Conservation (phyloP, 1,140 invertebrate species). For the Colletes latitarsis region DNA sequence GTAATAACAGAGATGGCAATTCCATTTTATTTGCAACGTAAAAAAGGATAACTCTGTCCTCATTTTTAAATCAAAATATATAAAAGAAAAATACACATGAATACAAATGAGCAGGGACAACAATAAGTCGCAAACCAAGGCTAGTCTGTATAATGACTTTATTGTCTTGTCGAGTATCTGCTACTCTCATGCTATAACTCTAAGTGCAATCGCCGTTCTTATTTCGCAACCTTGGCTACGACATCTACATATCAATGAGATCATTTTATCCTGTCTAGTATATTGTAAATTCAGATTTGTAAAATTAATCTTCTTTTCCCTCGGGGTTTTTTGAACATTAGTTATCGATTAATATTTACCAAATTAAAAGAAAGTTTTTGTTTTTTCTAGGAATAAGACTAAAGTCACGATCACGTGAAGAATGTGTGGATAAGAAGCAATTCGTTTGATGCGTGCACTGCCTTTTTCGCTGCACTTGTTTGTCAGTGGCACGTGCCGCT, state of each 20-base stretch:
- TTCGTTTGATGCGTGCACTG: neutral
- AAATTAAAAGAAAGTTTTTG: neutral
- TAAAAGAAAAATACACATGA: neutral
- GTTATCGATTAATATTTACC: too few relatives aligned
- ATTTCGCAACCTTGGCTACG: conserved; percentile 1
- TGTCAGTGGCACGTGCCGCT: conserved; percentile 22
- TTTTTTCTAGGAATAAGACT: neutral
- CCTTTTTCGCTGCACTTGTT: conserved; percentile 3
- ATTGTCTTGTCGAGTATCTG: neutral
- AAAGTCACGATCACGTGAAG: conserved; percentile 21
- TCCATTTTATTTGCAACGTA: neutral
- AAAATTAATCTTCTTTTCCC: too few relatives aligned
- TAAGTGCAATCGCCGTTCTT: neutral
- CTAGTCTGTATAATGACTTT: neutral
- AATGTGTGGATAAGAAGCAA: conserved; percentile 5
- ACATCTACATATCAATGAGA: neutral
- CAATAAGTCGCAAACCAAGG: neutral
- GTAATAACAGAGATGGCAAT: too few relatives aligned
- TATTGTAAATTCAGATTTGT: too few relatives aligned
- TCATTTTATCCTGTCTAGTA: neutral
- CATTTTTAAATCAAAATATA: neutral
- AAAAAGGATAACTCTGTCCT: neutral
- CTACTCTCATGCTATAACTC: neutral
- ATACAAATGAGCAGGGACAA: neutral
- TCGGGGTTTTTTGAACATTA: too few relatives aligned